Evolutionary conservation across 2,797 vertebrate genomes (phyloP), one percentile per base, ranked within the genome.

Genomic region (Perodicticus potto): DNA sequence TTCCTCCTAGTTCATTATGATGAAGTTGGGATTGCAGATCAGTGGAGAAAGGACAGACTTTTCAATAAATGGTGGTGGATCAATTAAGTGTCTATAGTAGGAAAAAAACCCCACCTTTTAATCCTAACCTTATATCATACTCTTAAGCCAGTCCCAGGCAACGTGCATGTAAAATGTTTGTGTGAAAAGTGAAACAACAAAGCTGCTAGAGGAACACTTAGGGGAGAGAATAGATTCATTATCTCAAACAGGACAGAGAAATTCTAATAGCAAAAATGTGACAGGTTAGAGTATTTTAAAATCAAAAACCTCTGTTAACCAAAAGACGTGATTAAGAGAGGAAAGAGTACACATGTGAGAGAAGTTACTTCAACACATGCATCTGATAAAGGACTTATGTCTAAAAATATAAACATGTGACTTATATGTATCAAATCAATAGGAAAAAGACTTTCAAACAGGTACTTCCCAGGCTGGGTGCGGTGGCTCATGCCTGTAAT

Each of bases 251-350:
- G 27, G 20, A 78, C 32, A 20, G 19, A 34, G 34, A 80, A 87
- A 9, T 29, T 59, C 34, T 22, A 34, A 2, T 9, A 32, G 55
- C 27, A 37, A 91, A 87, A 86, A 81, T 25, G 57, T 37, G 40
- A 82, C 37, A 53, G 34, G 40, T 55, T 32, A 23, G 34, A 74
- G 16, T 81, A 27, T 32, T 34, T 77, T 77, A 83, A 86, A 69
- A 77, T 78, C 6, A 69, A 65, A 96, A 92, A 92, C 37, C 53
- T 73, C 65, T 76, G 19, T 85, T 78, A 49, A 49, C 76, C 23
- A 84, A 76, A 94, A 80, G 49, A 27, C 4, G 43, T 22, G 23
- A 61, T 34, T 65, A 25, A 81, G 27, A 92, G 89, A 94, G 61
- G 67, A 40, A 83, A 53, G 74, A 72, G 7, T 72, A 49, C 69